Base-by-base conservation (phyloP, 2,888 invertebrate genomes). In the Drosophila histrio region DNA sequence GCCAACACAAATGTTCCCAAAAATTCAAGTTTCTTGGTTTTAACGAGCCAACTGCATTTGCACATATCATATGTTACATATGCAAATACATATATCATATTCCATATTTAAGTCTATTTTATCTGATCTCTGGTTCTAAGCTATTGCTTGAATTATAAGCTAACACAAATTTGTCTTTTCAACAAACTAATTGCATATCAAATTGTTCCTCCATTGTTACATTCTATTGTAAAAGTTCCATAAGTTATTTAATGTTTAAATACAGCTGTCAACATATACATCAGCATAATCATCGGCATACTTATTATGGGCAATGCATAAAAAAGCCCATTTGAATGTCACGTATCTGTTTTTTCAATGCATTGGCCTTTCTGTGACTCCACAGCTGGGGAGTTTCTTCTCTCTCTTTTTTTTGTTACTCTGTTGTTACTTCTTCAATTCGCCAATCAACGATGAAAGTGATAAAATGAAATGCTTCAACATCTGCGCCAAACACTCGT, bases 401-500 rank as follows among this genome's bases (percentile, higher is more conserved):
- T 46, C 5, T 4, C 46, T 8, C 17, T 30, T 13, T 21, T 44
- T 4, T 49, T 44, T 21, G 38, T 38, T 56, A 49, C 52, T 21
- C 39, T 4, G 43, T 44, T 21, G 38, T 38, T 56, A 49, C 52
- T 24, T 53, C 30, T 58, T 57, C 49, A 57, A 57, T 47, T 58
- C 56, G 65, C 47, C 69, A 74, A 74, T 74, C 71, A 66, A 59
- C 38, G 76, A 70, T 74, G 76, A 75, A 74, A 74, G 74, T 61
- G 64, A 34, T 52, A 26, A 60, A 73, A 64, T 61, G 59, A 62
- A 50, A 43, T 52, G 58, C 24, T 24, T 11, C 30, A 22, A 15
- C 49, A 28, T 17, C 38, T 30, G 11, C 46, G 30, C 15, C 39
- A 26, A 62, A 36, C 28, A 49, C 26, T 50, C 15, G 26, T 2